Evolutionary conservation across 2,888 invertebrate genomes (phyloP), one percentile per base, ranked within the genome.

Genomic region (Euphydryas editha): DNA sequence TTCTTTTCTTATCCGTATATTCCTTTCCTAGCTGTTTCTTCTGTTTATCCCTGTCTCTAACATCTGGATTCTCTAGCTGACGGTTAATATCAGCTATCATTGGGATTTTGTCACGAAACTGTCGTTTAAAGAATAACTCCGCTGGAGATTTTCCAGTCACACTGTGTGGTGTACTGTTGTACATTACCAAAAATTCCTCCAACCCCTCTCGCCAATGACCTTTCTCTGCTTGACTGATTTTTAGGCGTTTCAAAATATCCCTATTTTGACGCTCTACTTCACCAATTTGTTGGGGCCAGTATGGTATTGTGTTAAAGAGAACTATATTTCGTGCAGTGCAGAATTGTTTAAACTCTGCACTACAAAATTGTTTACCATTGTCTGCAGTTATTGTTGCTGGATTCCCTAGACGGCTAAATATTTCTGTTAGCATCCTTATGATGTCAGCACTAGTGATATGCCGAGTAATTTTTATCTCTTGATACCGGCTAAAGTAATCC

Each of bases 61-160:
- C 2, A 39, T 39, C 39, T 39, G 39, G 4, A 8, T 39, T 13
- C 11, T 39, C 39, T 39, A 39, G 39, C 13, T 39, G 39, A 10
- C 10, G 39, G 13, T 39, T 39, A 11, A 56, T 46, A 56, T 63
- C 63, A 11, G n/a, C 21, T 8, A 71, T 47, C 60, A 55, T 56
- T 0, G 74, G 73, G 2, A 73, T 56, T 42, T 76, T 76, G 20
- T 81, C 81, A 24, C 77, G 49, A 58, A 76, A 73, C 57, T 75
- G 64, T n/a, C 78, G 59, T 11, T 57, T 56, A 36, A 72, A 77
- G 62, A 77, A 74, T 63, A 75, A 67, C 56, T 76, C 75, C 18
- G 75, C 42, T 0, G 76, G 76, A 1, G 75, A 59, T 65, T 69
- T 75, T 1, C n/a, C n/a, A n/a, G n/a, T n/a, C n/a, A n/a, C n/a